A percentile compares a stretch with the other conserved stretches of the same genome.
Evolutionary conservation across 2,888 invertebrate species (phyloP).

Genomic region (Theretra japonica): DNA sequence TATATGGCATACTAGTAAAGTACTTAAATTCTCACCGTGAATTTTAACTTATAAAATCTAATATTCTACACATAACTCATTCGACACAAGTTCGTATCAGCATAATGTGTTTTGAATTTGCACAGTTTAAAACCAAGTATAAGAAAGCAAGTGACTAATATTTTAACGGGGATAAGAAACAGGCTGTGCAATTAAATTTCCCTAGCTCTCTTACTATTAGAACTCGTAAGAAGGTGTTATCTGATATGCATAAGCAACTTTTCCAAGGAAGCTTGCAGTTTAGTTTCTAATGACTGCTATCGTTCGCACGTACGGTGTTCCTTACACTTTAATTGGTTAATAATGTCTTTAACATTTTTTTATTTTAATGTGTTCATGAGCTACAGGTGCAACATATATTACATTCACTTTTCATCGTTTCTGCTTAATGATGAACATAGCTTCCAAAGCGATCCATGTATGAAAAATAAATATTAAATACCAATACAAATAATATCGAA

Average conservation of each 20-base stretch:
- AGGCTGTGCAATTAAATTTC: slow-evolving; percentile 23
- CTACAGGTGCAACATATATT: not conserved
- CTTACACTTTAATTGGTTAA: not conserved
- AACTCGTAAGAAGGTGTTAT: slow-evolving; percentile 15
- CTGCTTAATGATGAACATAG: no score
- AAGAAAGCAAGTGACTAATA: slow-evolving; percentile 13
- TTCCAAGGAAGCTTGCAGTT: slow-evolving; percentile 25
- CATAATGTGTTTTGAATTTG: no score
- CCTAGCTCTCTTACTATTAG: slow-evolving; percentile 3
- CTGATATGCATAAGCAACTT: slow-evolving; percentile 24
- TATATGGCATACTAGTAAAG: no score
- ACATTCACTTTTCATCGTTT: not conserved
- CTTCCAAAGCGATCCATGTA: no score
- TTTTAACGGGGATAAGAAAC: not conserved
- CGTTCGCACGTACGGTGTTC: not conserved
- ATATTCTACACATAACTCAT: no score
- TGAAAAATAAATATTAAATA: no score
- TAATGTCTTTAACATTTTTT: not conserved
- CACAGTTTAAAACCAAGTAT: not conserved
- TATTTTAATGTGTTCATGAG: not conserved
- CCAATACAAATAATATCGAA: no score
- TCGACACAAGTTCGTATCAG: no score
- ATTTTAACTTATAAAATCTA: no score
- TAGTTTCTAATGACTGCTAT: slow-evolving; percentile 24
- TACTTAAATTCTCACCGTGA: no score